phyloP scores from a whole-genome alignment of 2,888 invertebrate species.

The Blomia tropicalis region DNA sequence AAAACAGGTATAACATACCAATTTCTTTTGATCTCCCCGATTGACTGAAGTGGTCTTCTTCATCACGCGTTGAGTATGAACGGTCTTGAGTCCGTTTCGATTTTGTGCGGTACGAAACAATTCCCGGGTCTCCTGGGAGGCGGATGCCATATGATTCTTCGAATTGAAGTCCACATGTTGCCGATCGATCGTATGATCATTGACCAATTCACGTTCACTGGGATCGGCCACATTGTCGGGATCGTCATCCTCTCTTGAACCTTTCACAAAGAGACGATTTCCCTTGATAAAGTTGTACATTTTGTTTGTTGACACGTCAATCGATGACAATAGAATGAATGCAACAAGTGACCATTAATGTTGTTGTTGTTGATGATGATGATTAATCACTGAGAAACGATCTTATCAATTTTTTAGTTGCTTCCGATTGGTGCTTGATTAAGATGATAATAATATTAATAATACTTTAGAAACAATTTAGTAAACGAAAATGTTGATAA shows the following conservation, averaged over 20 bases:
- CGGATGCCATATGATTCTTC: constrained; percentile 30
- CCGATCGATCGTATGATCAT: constrained; percentile 22
- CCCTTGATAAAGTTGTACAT: constrained; percentile 64
- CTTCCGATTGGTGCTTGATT: no score
- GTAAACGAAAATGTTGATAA: background rate
- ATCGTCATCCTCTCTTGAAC: constrained; percentile 49
- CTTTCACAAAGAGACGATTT: constrained; percentile 61
- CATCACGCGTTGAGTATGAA: constrained; percentile 64
- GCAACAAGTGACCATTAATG: background rate
- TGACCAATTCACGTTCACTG: constrained; percentile 21
- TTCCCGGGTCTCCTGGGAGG: constrained; percentile 39
- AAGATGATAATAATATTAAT: no score
- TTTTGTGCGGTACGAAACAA: constrained; percentile 55
- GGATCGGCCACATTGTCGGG: constrained; percentile 40
- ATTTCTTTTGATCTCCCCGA: constrained; percentile 55
- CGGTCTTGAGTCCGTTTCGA: constrained; percentile 58
- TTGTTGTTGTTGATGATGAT: background rate
- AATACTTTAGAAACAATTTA: no score
- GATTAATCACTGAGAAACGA: background rate
- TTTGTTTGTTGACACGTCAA: background rate
- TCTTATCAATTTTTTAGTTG: no score
- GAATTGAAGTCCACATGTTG: constrained; percentile 35
- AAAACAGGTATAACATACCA: constrained; percentile 15
- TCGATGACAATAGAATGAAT: background rate
- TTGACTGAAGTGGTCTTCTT: constrained; percentile 73